Conservation (phyloP, 2,888 invertebrate genomes). For the Margaritifera margaritifera region DNA sequence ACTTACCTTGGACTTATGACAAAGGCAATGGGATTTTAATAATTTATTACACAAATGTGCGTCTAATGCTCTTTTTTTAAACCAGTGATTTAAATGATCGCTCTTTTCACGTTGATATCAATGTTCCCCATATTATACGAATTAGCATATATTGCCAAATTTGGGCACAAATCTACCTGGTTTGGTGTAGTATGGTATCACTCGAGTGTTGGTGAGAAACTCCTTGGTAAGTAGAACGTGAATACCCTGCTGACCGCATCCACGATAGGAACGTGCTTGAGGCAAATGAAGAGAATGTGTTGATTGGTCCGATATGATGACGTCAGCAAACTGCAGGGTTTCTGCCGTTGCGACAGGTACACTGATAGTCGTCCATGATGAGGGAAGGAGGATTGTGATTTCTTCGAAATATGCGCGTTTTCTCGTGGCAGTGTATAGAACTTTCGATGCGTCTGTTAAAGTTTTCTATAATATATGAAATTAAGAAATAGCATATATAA, state of each 20-base stretch:
- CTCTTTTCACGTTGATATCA: too few species aligned
- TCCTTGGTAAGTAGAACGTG: conserved; percentile 56
- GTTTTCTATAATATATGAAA: conserved; percentile 72
- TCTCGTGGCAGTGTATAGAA: conserved; percentile 77
- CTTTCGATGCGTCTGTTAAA: conserved; percentile 77
- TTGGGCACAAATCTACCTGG: conserved; percentile 18
- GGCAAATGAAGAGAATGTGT: conserved; percentile 3
- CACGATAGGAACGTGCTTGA: conserved; percentile 49
- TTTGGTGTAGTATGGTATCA: conserved; percentile 19
- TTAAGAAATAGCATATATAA: too few species aligned
- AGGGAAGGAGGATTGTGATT: conserved; percentile 78
- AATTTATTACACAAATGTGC: too few species aligned
- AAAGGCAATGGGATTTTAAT: too few species aligned
- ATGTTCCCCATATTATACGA: too few species aligned
- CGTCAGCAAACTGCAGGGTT: conserved; percentile 29
- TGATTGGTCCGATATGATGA: conserved; percentile 29
- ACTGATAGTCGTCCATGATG: conserved; percentile 74
- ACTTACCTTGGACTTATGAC: too few species aligned
- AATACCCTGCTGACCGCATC: conserved; percentile 57
- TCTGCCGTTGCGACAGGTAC: conserved; percentile 12
- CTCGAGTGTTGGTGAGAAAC: conserved; percentile 41
- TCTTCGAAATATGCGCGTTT: conserved; percentile 75
- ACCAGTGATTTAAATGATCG: too few species aligned
- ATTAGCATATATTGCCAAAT: too few species aligned
- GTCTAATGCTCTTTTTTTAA: too few species aligned